Conservation (phyloP, 2,797 vertebrate species). For the Staurois parvus region DNA sequence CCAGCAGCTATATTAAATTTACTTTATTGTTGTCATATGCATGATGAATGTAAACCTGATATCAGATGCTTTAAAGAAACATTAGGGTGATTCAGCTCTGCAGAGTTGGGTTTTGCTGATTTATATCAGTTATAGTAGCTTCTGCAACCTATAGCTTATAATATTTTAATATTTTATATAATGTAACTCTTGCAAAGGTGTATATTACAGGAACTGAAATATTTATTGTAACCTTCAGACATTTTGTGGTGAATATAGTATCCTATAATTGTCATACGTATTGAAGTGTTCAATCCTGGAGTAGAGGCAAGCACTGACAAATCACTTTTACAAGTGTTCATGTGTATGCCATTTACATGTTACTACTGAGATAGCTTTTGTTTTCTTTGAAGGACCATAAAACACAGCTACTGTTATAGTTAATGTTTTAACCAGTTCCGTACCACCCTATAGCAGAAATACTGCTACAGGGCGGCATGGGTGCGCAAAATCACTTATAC, state of each 20-base stretch:
- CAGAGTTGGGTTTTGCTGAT: background rate
- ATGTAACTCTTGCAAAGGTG: background rate
- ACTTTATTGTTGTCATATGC: conserved; percentile 10
- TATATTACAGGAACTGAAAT: background rate
- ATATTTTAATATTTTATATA: background rate
- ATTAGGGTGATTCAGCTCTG: background rate
- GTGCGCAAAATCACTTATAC: too few species aligned
- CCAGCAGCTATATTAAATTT: conserved; percentile 34
- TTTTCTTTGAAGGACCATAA: too few species aligned
- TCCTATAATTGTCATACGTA: background rate
- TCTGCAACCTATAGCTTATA: background rate
- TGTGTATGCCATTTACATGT: too few species aligned
- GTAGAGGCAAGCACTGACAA: background rate
- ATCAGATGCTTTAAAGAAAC: background rate
- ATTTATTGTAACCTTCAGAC: background rate
- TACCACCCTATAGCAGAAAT: too few species aligned
- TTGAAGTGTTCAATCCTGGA: background rate
- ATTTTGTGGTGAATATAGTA: conserved; percentile 2
- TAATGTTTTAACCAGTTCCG: too few species aligned
- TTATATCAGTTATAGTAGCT: background rate
- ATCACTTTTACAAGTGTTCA: background rate
- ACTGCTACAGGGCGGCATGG: too few species aligned
- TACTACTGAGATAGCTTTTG: too few species aligned
- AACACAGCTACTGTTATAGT: too few species aligned
- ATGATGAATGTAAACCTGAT: conserved; percentile 24